Percentiles rank a stretch among this genome's conserved stretches.
These are phyloP conservation scores for Drosophila stalkeri DNA, from an alignment of 2,888 invertebrate genomes.

Conservation along the genomic window DNA sequence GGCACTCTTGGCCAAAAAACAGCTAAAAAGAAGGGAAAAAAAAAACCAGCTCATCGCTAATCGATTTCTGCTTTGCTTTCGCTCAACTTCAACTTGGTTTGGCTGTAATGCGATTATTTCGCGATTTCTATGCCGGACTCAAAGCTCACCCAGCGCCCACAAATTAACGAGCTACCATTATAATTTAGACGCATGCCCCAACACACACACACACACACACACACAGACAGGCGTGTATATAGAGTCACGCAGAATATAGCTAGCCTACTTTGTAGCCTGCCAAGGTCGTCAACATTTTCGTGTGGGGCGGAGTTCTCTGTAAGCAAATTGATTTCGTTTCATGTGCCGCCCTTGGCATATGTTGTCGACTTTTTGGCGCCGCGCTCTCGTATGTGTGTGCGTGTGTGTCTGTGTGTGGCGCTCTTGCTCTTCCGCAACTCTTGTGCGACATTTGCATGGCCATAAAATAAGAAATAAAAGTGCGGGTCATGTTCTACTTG, in stretches of 20 bases:
- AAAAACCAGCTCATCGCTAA: slow-evolving; percentile 44
- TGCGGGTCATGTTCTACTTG: slow-evolving; percentile 26
- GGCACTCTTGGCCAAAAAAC: slow-evolving; percentile 1
- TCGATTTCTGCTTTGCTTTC: slow-evolving; percentile 73
- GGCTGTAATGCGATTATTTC: slow-evolving; percentile 71
- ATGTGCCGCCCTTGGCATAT: slow-evolving; percentile 62
- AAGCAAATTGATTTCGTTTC: slow-evolving; percentile 59
- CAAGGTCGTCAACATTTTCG: slow-evolving; percentile 52
- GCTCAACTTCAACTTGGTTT: slow-evolving; percentile 20
- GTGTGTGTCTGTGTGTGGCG: slow-evolving; percentile 8
- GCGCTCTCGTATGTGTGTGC: background rate
- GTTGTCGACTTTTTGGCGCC: slow-evolving; percentile 72
- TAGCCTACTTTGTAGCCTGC: slow-evolving; percentile 27
- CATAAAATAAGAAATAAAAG: slow-evolving; percentile 76
- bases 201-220: slow-evolving; percentile 13
- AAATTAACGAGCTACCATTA: slow-evolving; percentile 74
- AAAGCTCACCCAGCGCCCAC: slow-evolving; percentile 44
- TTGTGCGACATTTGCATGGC: slow-evolving; percentile 71
- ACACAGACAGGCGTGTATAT: background rate
- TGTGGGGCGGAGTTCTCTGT: slow-evolving; percentile 19
- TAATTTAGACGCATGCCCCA: slow-evolving; percentile 63
- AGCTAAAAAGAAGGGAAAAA: background rate
- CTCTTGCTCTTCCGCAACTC: slow-evolving; percentile 14
- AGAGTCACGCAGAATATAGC: slow-evolving; percentile 14
- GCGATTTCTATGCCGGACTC: slow-evolving; percentile 53